Evolutionary conservation across 2,113 vertebrate species (phyloP), one percentile per base, ranked within the genome.

Genomic region (Elephantulus edwardii): DNA sequence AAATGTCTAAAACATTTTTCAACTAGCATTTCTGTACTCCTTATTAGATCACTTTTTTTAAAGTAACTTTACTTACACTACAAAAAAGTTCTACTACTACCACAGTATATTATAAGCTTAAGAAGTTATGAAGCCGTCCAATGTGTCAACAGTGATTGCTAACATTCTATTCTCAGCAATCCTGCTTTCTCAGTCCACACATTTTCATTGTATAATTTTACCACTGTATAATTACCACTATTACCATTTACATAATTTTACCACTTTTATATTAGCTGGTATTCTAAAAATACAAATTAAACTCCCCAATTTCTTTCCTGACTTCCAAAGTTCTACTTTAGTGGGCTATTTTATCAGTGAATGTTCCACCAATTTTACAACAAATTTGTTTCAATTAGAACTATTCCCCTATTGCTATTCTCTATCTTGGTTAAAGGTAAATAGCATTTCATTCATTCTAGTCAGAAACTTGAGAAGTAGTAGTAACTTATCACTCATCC

Each of bases 321-420:
- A 88, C 75, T 94, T 75, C 50, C 48, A 88, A 92, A 84, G 58
- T 26, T 88, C 60, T 72, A 44, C 28, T 88, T 68, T n/a, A 92
- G 64, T 35, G n/a, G 74, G 75, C 35, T 50, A 56, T 68, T 54
- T n/a, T 91, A 35, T 22, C 35, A 75, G 16, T 14, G 38, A 28
- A 79, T 71, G 13, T 35, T 6, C 62, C 82, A 58, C 38, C 38
- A 86, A 79, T 42, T 75, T 79, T n/a, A 58, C 35, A 93, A 26
- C 19, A 3, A 88, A 24, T 40, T 16, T 72, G 40, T 74, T 56
- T 33, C 44, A 33, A 92, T 86, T 2, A 24, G 19, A 93, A 78
- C 33, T 82, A 19, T 66, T 50, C 80, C 24, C 62, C 64, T 22
- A 72, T 5, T 35, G 60, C 52, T 82, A 87, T 11, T 82, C 50